Conservation (phyloP, 92 coral and sea anemone species). For the Parazoanthus atlanticus region DNA sequence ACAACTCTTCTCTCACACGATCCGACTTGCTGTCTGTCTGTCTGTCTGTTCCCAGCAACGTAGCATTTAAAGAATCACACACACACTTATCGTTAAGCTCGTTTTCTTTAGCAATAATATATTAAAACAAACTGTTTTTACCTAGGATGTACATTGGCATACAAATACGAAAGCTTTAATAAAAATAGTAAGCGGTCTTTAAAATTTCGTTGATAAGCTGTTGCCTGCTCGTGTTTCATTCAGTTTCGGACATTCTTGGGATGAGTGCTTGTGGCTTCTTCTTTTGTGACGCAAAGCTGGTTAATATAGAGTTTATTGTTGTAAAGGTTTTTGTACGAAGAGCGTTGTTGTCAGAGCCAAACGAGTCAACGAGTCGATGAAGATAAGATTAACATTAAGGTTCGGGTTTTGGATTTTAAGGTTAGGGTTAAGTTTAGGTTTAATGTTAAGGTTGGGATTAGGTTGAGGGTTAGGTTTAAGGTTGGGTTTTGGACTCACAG, state of each 20-base stretch:
- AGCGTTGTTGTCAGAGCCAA: no score
- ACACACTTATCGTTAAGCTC: neutral
- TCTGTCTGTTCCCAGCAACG: neutral
- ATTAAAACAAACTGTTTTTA: no score
- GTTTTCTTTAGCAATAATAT: neutral
- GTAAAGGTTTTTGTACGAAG: no score
- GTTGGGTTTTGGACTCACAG: no score
- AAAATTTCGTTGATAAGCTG: neutral
- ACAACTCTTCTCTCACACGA: neutral
- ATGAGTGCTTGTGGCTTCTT: neutral
- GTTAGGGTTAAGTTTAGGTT: no score
- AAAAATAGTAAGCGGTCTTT: neutral
- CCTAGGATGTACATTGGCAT: neutral
- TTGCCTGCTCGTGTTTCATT: neutral
- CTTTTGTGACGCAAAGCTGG: neutral
- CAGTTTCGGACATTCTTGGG: neutral
- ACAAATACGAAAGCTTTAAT: neutral
- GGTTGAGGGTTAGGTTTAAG: no score
- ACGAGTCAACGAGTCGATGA: no score
- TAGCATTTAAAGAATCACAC: neutral
- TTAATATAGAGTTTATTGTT: neutral
- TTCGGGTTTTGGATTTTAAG: no score
- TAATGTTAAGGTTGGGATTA: no score
- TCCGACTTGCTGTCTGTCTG: neutral
- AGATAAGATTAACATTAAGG: no score